These are phyloP conservation scores for Nephrotoma appendiculata DNA, from an alignment of 2,888 invertebrate species.

Conservation along the genomic window DNA sequence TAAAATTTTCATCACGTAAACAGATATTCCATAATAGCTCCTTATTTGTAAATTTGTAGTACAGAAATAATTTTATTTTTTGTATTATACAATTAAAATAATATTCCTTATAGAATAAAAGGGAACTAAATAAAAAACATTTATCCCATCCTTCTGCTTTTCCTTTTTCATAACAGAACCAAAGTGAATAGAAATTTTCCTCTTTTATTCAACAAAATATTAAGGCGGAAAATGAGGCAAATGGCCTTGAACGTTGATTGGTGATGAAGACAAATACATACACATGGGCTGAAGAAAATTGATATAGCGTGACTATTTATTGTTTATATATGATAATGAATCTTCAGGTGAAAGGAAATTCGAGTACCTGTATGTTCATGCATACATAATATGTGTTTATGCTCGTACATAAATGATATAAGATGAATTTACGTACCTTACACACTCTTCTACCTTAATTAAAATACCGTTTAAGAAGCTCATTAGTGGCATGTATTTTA, in stretches of 20 bases:
- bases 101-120: background rate
- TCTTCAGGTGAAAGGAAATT: background rate
- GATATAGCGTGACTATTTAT: background rate
- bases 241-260: too few species aligned
- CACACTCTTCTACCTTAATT: background rate
- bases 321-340: background rate
- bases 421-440: background rate
- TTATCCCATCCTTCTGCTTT: background rate
- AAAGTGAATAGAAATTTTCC: background rate
- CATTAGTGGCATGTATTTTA: background rate
- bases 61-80: background rate
- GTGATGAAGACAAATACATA: background rate
- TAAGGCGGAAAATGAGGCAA: background rate
- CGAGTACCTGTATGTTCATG: background rate
- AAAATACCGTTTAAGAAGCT: background rate
- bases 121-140: background rate
- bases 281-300: background rate
- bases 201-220: background rate
- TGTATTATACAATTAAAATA: background rate
- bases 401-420: background rate
- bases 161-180: background rate
- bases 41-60: background rate
- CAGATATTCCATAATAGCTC: background rate
- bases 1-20: background rate
- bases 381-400: too few species aligned